These are phyloP conservation scores for Petrolisthes cinctipes DNA, from an alignment of 2,888 invertebrate genomes.

Conservation along the genomic window DNA sequence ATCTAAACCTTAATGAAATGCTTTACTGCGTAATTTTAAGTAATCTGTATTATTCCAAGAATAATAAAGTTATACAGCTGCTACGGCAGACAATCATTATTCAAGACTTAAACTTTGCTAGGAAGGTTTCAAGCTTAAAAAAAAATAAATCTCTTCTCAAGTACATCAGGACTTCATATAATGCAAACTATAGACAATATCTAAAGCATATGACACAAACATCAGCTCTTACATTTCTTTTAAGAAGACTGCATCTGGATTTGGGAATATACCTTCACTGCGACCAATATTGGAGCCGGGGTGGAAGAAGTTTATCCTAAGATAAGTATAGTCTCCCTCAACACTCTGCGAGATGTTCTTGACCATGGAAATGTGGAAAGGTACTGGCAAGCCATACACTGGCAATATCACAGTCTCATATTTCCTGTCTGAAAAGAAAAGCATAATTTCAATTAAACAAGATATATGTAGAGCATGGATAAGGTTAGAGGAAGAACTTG, in stretches of 20 bases:
- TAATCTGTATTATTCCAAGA: too few relatives aligned
- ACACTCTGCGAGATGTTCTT: conserved; percentile 99
- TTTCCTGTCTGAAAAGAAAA: conserved; percentile 81
- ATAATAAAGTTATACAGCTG: too few relatives aligned
- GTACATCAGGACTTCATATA: conserved; percentile 7
- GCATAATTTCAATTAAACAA: conserved; percentile 36
- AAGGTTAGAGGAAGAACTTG: not conserved
- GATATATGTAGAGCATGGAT: not conserved
- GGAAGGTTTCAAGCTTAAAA: conserved; percentile 71
- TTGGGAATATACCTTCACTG: conserved; percentile 88
- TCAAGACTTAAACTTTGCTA: too few relatives aligned
- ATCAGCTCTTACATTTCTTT: conserved; percentile 89
- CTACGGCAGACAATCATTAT: too few relatives aligned
- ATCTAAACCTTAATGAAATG: too few relatives aligned
- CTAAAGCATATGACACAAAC: too few relatives aligned
- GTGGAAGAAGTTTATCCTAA: conserved; percentile 97
- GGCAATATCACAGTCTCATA: conserved; percentile 99
- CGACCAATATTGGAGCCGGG: conserved; percentile 97
- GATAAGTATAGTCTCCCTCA: conserved; percentile 98
- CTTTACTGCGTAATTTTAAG: too few relatives aligned
- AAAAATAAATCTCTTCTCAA: conserved; percentile 45
- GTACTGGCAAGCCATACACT: conserved; percentile 94
- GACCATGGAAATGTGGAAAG: conserved; percentile 98
- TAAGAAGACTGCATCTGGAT: conserved; percentile 95
- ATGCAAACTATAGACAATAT: conserved; percentile 15